phyloP scores from a whole-genome alignment of 2,888 invertebrate species.

The Pachydiplax longipennis region DNA sequence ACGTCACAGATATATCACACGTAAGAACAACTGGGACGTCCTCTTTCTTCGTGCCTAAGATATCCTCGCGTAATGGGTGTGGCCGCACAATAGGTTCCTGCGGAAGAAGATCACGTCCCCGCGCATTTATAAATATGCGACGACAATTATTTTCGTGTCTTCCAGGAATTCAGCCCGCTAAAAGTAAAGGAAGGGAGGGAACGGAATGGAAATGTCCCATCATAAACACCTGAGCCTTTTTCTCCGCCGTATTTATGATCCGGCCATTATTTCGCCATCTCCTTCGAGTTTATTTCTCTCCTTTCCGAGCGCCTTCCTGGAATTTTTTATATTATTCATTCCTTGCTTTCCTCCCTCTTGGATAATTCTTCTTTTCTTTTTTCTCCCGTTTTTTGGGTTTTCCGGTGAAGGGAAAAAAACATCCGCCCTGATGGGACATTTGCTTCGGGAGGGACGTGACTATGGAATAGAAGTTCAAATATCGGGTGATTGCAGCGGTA shows the following conservation, averaged over 20 bases:
- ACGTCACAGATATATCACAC: background rate
- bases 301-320: background rate
- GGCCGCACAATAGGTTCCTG: background rate
- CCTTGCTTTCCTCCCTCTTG: background rate
- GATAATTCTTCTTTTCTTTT: background rate
- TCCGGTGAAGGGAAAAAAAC: background rate
- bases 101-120: background rate
- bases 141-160: background rate
- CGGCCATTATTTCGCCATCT: background rate
- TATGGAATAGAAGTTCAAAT: too few species aligned
- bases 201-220: conserved; percentile 8
- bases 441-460: background rate
- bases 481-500: too few species aligned
- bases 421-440: background rate
- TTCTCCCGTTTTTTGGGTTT: background rate
- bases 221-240: conserved; percentile 22
- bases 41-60: background rate
- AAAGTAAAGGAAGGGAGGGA: background rate
- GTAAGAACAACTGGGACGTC: background rate
- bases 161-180: background rate
- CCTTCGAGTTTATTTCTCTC: background rate
- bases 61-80: background rate
- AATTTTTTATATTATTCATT: background rate
- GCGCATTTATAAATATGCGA: conserved; percentile 20
- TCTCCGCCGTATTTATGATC: conserved; percentile 11